Evolutionary conservation across 2,888 invertebrate species (phyloP), one percentile per base, ranked within the genome.

Genomic region (Ectropis crepuscularia): DNA sequence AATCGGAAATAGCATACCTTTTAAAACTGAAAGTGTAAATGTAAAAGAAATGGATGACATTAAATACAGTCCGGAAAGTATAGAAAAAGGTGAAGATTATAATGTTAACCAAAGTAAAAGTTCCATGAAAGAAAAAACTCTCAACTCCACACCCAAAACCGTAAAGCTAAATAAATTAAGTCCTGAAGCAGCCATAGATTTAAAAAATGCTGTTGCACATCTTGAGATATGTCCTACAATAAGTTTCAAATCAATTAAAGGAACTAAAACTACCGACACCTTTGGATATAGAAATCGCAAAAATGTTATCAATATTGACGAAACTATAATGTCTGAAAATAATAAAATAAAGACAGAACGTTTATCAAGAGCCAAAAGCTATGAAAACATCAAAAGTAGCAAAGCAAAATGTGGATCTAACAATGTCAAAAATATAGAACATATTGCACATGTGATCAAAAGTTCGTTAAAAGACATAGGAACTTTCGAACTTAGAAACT

Each of bases 351-450:
- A 47, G 4, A 9, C 9, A 5, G 11, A 8, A 28, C 5, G 2
- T 28, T 5, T 28, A 6, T 5, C 16, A 47, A 5, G 8, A 12
- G 6, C 10, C 10, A 38, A 46, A 43, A 28, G 11, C 8, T 16
- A 6, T 37, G 38, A 37, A 42, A 6, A 63, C 9, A 12, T 41
- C 6, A 53, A 55, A 28, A 49, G 6, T 57, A 7, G 53, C 64
- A 48, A 50, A 7, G 37, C 51, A 11, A 37, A 49, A 12, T 38
- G 36, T 12, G 5, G 12, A 9, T 43, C 6, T 8, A 7, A 9
- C 10, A 9, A 0, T 42, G 4, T 42, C 16, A 28, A 28, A 28
- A 28, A 28, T 28, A 28, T 28, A 28, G 16, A 28, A 28, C 16
- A 28, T 28, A 28, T 28, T 28, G 16, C 16, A 28, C 16, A 28